Conservation (phyloP, 2,888 invertebrate species). For the Malthinus flaveolus region DNA sequence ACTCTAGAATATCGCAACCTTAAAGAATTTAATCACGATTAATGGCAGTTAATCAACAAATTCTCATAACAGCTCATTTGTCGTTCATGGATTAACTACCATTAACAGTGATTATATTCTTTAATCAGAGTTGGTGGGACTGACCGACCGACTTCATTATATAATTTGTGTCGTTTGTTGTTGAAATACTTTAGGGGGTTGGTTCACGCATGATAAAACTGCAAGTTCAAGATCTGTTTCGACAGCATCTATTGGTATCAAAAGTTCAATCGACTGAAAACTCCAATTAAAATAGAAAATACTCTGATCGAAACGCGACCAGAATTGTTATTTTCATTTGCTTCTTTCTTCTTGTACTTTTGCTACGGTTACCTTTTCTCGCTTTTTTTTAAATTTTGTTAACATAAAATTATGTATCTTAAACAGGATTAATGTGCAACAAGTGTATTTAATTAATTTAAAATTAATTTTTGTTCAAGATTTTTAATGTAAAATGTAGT, state of each 20-base stretch:
- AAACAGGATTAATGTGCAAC: no score
- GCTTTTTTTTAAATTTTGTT: no score
- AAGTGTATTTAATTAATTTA: not conserved
- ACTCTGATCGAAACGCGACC: constrained; percentile 25
- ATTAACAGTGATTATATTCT: no score
- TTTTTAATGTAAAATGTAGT: no score
- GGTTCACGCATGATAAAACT: constrained; percentile 39
- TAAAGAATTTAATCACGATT: no score
- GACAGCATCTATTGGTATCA: constrained; percentile 44
- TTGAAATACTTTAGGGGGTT: constrained; percentile 34
- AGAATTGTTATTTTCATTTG: constrained; percentile 25
- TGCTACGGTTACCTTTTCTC: not conserved
- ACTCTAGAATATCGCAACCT: no score
- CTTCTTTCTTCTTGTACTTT: constrained; percentile 13
- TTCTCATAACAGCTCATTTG: no score
- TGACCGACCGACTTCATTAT: no score
- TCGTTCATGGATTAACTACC: constrained; percentile 18
- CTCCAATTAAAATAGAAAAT: constrained; percentile 44
- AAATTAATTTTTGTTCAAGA: not conserved
- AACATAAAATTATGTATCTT: no score
- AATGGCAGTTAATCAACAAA: no score
- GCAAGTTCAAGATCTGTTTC: constrained; percentile 41
- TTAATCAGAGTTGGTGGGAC: no score
- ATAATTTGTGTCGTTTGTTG: constrained; percentile 34
- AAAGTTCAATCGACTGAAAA: constrained; percentile 47